Base-by-base conservation (phyloP, 2,797 vertebrate species). In the Podargus strigoides region DNA sequence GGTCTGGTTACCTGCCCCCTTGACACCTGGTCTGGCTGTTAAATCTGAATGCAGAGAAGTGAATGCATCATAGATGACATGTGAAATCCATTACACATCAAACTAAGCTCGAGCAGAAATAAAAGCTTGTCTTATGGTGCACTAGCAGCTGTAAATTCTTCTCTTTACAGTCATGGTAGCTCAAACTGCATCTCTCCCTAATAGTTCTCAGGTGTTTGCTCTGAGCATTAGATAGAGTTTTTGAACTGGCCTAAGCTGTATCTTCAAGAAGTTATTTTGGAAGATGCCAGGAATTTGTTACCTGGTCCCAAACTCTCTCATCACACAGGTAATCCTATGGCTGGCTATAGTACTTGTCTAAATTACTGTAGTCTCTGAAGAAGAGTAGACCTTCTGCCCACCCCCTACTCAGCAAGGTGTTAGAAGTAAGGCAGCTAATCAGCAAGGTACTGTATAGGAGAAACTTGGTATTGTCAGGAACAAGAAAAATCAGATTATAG, bases 21-120 rank as follows among this genome's bases (percentile, higher is more conserved):
- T 11, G 21, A 58, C 58, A 50, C 36, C 27, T 20, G 17, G 5
- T 44, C 28, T 72, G 49, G 20, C 56, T 74, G 52, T 36, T 69
- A 22, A 67, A 30, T 26, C 24, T 24, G 16, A 67, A 30, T 28
- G 32, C 20, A 52, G 62, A 41, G 50, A 55, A 50, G 14, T 21
- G 39, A 81, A 75, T 19, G 55, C n/a, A 8, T 10, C 14, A 4
- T 12, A 6, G 56, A 8, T 76, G 34, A 84, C 63, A 42, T 5
- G 3, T n/a, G 56, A 59, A 67, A 52, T 68, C 42, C 12, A 8
- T 23, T 56, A 12, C 6, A 0, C 8, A 39, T 6, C 6, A 1
- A 39, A 46, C 50, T 32, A 30, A 73, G 41, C 59, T 79, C 26
- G 49, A 73, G 36, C 50, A 92, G 78, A 92, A 94, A 78, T 75